These are phyloP conservation scores for Hormaphis cornu DNA, from an alignment of 1,140 invertebrate species.

Conservation along the genomic window DNA sequence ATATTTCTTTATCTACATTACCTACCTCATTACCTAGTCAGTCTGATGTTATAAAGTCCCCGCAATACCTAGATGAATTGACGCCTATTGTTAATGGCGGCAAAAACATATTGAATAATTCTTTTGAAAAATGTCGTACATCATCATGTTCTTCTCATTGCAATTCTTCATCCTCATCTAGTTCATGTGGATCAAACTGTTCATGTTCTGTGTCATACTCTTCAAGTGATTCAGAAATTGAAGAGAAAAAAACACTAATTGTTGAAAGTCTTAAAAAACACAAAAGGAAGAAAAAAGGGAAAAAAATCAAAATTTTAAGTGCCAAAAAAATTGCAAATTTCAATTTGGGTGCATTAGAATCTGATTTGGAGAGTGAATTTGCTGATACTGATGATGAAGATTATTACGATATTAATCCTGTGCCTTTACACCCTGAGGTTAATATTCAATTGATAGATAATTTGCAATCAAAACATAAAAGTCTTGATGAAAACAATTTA, in stretches of 20 bases:
- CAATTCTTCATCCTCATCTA: conserved; percentile 23
- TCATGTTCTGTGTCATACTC: conserved; percentile 19
- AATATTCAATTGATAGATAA: not conserved
- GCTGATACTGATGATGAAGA: conserved; percentile 22
- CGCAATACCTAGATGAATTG: conserved; percentile 56
- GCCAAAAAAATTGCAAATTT: conserved; percentile 22
- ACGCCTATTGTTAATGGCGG: not conserved
- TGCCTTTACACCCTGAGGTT: conserved; percentile 3
- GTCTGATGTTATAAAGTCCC: conserved; percentile 36
- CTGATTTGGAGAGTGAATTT: conserved; percentile 22
- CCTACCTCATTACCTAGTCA: too few species aligned
- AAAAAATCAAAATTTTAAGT: conserved; percentile 21
- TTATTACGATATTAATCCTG: conserved; percentile 28
- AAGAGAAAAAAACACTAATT: not conserved
- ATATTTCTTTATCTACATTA: not conserved
- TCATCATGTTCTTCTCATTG: conserved; percentile 28
- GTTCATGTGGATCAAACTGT: conserved; percentile 25
- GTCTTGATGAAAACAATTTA: not conserved
- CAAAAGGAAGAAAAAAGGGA: conserved; percentile 14
- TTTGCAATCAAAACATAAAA: not conserved
- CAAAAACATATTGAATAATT: conserved; percentile 13
- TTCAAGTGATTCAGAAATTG: conserved; percentile 8
- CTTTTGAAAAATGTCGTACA: not conserved
- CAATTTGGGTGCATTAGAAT: conserved; percentile 18
- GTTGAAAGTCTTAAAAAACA: conserved; percentile 27